Evolutionary conservation across 2,797 vertebrate species (phyloP).

Genomic region (Enteromius treurensis): DNA sequence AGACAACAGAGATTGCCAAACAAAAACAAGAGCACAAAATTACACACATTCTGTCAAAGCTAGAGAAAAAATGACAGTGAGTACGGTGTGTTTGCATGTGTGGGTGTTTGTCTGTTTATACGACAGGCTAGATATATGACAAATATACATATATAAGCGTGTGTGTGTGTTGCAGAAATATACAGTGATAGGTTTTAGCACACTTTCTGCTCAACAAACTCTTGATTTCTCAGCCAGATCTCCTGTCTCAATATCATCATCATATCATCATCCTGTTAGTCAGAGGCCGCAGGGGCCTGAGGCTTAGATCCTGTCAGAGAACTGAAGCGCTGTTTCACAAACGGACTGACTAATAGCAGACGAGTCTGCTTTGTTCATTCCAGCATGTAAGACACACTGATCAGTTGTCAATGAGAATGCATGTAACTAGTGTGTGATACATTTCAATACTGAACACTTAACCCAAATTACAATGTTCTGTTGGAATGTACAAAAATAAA

Average conservation of each 20-base stretch:
- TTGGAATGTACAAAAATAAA: not conserved
- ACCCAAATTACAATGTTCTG: not conserved
- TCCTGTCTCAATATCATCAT: conserved; percentile 43
- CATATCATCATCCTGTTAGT: conserved; percentile 4
- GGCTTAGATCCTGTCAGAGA: conserved; percentile 1
- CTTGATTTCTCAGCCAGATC: conserved; percentile 20
- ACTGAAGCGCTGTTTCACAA: conserved; percentile 1
- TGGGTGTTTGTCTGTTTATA: not conserved
- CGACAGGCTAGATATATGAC: not conserved
- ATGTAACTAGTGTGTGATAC: not conserved
- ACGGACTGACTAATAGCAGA: conserved; percentile 23
- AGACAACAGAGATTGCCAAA: not conserved
- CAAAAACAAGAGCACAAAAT: conserved; percentile 6
- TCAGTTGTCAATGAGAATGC: not conserved
- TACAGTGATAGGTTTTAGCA: not conserved
- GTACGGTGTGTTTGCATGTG: not conserved
- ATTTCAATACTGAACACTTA: not conserved
- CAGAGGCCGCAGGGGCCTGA: not conserved
- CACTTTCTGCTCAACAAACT: not conserved
- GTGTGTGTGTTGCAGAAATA: not conserved
- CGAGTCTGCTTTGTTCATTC: not conserved
- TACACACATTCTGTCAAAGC: not conserved
- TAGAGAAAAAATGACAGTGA: not conserved
- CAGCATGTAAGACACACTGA: not conserved
- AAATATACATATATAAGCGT: not conserved